Evolutionary conservation across 1,140 invertebrate genomes (phyloP).

Genomic region (Conus ventricosus): DNA sequence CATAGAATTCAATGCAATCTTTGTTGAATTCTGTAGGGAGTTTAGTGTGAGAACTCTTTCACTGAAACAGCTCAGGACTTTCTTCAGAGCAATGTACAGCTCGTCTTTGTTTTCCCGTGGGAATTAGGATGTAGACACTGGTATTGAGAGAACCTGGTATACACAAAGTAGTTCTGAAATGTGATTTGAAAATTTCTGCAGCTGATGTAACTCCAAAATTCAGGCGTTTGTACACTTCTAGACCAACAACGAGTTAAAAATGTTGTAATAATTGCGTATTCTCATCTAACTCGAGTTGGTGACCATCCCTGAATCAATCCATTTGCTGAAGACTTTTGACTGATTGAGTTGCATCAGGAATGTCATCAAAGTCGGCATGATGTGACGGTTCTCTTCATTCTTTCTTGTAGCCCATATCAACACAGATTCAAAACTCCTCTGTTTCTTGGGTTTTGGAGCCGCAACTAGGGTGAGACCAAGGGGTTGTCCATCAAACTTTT

Average conservation of each 20-base stretch:
- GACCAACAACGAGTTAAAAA: slow-evolving; percentile 12
- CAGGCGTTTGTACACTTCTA: slow-evolving; percentile 44
- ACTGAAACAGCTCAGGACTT: background rate
- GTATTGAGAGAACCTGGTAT: slow-evolving; percentile 42
- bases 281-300: slow-evolving; percentile 43
- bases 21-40: slow-evolving; percentile 27
- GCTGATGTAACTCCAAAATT: slow-evolving; percentile 52
- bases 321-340: slow-evolving; percentile 36
- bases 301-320: slow-evolving; percentile 36
- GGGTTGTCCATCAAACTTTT: slow-evolving; percentile 54
- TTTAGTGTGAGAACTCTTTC: slow-evolving; percentile 31
- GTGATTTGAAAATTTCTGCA: slow-evolving; percentile 48
- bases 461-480: slow-evolving; percentile 39
- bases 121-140: slow-evolving; percentile 53
- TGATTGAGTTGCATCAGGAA: slow-evolving; percentile 55
- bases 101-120: slow-evolving; percentile 41
- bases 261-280: slow-evolving; percentile 35
- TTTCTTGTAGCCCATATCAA: slow-evolving; percentile 58
- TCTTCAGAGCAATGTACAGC: slow-evolving; percentile 38
- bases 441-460: slow-evolving; percentile 45
- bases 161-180: slow-evolving; percentile 31
- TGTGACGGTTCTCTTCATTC: slow-evolving; percentile 27
- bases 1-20: background rate
- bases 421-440: slow-evolving; percentile 53
- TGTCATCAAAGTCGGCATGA: slow-evolving; percentile 58